Conservation (phyloP, 2,797 vertebrate species). For the Semaprochilodus insignis region DNA sequence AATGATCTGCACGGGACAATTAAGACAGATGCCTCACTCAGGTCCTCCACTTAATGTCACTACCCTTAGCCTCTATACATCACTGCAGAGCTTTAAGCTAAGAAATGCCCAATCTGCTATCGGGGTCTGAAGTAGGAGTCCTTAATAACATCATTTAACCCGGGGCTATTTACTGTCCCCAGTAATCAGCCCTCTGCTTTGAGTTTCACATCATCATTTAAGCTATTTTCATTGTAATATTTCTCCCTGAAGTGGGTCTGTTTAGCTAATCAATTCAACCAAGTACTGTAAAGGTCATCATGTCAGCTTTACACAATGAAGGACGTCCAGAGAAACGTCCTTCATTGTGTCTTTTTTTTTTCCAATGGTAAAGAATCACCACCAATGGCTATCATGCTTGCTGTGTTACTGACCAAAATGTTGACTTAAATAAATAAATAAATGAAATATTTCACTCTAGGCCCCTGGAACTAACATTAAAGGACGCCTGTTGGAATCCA, state of each 20-base stretch:
- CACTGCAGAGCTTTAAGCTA: constrained; percentile 48
- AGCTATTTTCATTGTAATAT: neutral
- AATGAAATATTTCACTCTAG: neutral
- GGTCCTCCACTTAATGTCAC: constrained; percentile 61
- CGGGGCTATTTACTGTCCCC: neutral
- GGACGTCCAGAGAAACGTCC: neutral
- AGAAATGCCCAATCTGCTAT: constrained; percentile 47
- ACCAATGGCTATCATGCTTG: neutral
- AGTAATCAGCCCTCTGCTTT: neutral
- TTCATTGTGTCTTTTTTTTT: too few relatives aligned
- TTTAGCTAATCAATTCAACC: neutral
- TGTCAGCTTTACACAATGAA: neutral
- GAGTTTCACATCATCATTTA: constrained; percentile 6
- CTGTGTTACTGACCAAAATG: neutral
- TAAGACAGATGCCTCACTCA: constrained; percentile 63
- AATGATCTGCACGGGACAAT: constrained; percentile 63
- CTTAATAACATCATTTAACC: constrained; percentile 14
- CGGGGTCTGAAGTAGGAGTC: constrained; percentile 20
- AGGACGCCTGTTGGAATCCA: constrained; percentile 55
- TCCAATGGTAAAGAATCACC: neutral
- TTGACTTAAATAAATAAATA: constrained; percentile 2
- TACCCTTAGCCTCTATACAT: constrained; percentile 51
- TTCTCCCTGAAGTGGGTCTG: neutral
- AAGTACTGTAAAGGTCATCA: neutral
- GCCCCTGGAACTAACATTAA: constrained; percentile 50